Evolutionary conservation across 2,888 invertebrate genomes (phyloP), one percentile per base, ranked within the genome.

Genomic region (Drosophila demipolita): DNA sequence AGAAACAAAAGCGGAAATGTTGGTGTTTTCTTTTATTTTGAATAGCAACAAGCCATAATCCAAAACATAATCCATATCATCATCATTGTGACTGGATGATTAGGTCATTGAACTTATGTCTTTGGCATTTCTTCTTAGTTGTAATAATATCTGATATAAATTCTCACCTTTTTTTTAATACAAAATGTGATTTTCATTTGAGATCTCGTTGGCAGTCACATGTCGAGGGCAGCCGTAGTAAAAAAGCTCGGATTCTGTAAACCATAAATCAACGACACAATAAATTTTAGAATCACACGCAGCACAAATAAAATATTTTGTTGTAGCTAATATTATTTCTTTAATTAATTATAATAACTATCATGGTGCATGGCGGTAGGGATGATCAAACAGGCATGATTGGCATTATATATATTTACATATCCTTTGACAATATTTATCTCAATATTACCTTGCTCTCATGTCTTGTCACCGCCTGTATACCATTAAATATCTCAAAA

Each of bases 1-100:
- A 87, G 89, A 89, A 89, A 81, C 89, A 83, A 87, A 87, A 87
- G 90, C 86, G 86, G 86, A 87, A 89, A 89, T 85, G 86, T 87
- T 89, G 66, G 84, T 84, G 74, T 78, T 85, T 87, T 79, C 73
- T 69, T 83, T 83, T 81, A 75, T 85, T 89, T 89, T 89, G 80
- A 86, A 73, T 79, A 74, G 82, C 73, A 70, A 67, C 71, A 77
- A 72, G 68, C 65, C 57, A 70, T 70, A 78, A 86, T 66, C 87
- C 75, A 89, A 87, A 87, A 74, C 80, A 80, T 71, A 73, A 76
- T 64, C 52, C 38, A 23, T 58, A 49, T 57, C 62, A 55, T 62
- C 67, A 66, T 48, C 49, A 65, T 60, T 32, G 29, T 49, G 61
- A 52, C 64, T 69, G 57, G 45, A 67, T 72, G 65, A 45, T 72